Evolutionary conservation across 2,888 invertebrate species (phyloP).

Genomic region (Habroteleia sp.): DNA sequence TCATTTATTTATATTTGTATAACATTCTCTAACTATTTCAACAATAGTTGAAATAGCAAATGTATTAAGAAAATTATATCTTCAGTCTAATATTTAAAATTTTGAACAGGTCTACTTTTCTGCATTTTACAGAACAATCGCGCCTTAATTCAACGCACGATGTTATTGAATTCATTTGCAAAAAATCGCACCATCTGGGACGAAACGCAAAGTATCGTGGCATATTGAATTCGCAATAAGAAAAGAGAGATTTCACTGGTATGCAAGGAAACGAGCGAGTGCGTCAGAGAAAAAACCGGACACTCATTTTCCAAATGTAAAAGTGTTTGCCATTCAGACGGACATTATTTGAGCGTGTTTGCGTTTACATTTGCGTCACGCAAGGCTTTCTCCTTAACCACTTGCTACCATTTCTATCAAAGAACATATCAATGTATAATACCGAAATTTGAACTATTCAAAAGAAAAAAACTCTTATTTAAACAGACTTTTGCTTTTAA

Average conservation of each 20-base stretch:
- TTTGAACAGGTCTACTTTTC: no score
- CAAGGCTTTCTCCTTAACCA: slow-evolving; percentile 69
- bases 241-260: slow-evolving; percentile 58
- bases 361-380: slow-evolving; percentile 65
- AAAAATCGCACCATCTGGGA: slow-evolving; percentile 17
- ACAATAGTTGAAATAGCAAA: no score
- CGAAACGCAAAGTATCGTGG: slow-evolving; percentile 25
- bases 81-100: no score
- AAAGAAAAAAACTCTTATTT: slow-evolving; percentile 3
- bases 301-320: slow-evolving; percentile 62
- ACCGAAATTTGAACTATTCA: slow-evolving; percentile 1
- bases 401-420: slow-evolving; percentile 45
- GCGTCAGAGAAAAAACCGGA: slow-evolving; percentile 59
- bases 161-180: neutral
- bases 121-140: no score
- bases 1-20: no score
- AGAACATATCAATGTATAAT: slow-evolving; percentile 12
- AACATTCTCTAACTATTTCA: no score
- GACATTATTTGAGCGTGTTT: slow-evolving; percentile 44
- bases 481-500: no score
- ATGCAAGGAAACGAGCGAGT: slow-evolving; percentile 52
- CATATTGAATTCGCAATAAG: slow-evolving; percentile 26
- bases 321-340: slow-evolving; percentile 59
- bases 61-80: no score
- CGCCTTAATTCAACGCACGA: neutral